Percentiles rank a stretch among this genome's conserved stretches.
These are phyloP conservation scores for Heteromurus nitidus DNA, from an alignment of 2,888 invertebrate genomes.

Conservation along the genomic window DNA sequence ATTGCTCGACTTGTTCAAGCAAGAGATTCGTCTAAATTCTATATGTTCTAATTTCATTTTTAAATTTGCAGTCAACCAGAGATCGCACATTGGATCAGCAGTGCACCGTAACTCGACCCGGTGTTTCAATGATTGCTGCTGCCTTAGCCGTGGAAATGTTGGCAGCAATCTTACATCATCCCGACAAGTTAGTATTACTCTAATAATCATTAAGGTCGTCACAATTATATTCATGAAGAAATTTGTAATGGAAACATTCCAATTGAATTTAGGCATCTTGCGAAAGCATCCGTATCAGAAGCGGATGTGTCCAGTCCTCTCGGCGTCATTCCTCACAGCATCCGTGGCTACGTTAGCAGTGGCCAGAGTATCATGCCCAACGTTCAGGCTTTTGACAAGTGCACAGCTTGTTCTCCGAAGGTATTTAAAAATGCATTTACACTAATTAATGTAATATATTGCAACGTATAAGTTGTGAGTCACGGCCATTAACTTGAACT, in stretches of 20 bases:
- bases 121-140: conserved; percentile 91
- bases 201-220: background rate
- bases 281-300: conserved; percentile 37
- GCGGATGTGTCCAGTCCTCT: conserved; percentile 79
- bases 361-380: conserved; percentile 90
- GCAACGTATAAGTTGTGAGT: background rate
- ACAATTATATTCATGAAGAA: no score
- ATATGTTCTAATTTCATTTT: conserved; percentile 10
- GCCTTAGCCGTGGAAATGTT: conserved; percentile 94
- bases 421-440: background rate
- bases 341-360: conserved; percentile 91
- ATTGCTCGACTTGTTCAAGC: no score
- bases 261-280: conserved; percentile 77
- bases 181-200: conserved; percentile 79
- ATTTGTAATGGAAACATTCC: background rate
- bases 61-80: conserved; percentile 83
- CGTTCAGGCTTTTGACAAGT: conserved; percentile 89
- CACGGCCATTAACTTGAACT: conserved; percentile 24
- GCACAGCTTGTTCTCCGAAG: conserved; percentile 87
- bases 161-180: conserved; percentile 90
- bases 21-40: no score
- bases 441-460: background rate
- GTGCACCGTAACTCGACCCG: conserved; percentile 97
- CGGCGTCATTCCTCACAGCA: conserved; percentile 93
- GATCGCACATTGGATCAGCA: conserved; percentile 98